Base-by-base conservation (phyloP, 1,140 invertebrate species). In the Zeugodacus cucurbitae region DNA sequence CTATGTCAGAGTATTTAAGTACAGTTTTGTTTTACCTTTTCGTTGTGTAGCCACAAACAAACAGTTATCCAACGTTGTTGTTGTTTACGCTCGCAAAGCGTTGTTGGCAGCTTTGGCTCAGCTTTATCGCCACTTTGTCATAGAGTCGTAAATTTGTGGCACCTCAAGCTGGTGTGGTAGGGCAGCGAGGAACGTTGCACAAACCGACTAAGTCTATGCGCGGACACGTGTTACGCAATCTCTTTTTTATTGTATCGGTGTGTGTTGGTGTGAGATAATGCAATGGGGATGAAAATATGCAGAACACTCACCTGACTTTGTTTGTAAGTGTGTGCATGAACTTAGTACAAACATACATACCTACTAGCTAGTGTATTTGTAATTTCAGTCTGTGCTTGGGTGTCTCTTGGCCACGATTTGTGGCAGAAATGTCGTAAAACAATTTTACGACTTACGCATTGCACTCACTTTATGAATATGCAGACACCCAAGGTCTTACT, bases 391-490 rank as follows among this genome's bases (percentile, higher is more conserved):
- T 2, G 3, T 17, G 67, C n/a, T 41, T 74, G 34, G 67, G 17
- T 74, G 22, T 37, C 32, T 74, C 34, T 0, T 22, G 29, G 67
- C 34, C 17, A 74, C 67, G 67, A 74, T 74, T 74, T 74, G 67
- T 74, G 67, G 1, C 32, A 74, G 67, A 74, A 74, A 74, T 74
- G 34, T 74, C 67, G 67, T 74, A 74, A 74, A 74, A 74, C 34
- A 41, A 34, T 74, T 74, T 74, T 74, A 74, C 67, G 67, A 74
- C 67, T 74, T 74, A 74, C 32, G 67, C 67, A 74, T 37, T 37
- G 34, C 34, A 41, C 67, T 74, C 67, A 74, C 67, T 74, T 74
- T 74, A 22, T 74, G 67, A 74, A 74, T 74, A 74, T 74, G 29
- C 34, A 37, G 20, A 37, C 67, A 74, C 32, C 7, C 8, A 74